A percentile compares a stretch with the other conserved stretches of the same genome.
Evolutionary conservation across 2,797 vertebrate species (phyloP).

Genomic region (Myoxocephalus aenaeus): DNA sequence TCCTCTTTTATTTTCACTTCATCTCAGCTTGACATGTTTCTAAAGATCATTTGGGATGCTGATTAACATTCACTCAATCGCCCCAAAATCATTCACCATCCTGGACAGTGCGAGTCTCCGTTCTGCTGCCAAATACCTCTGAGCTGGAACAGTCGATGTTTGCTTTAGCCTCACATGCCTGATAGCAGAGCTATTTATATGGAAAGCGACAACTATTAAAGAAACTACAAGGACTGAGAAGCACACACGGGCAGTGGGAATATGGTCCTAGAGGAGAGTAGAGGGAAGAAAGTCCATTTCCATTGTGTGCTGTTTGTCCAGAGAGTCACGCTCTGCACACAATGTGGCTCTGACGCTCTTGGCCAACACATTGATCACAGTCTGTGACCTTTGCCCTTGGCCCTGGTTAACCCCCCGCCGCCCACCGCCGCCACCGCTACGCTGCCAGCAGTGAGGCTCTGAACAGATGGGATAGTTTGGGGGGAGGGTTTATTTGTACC

Average conservation of each 20-base stretch:
- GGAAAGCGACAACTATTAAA: background rate
- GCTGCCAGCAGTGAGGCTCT: conserved; percentile 53
- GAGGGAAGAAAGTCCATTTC: conserved; percentile 33
- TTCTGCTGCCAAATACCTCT: conserved; percentile 21
- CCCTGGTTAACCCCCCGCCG: conserved; percentile 58
- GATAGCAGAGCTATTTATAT: conserved; percentile 3
- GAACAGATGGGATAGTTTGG: conserved; percentile 73
- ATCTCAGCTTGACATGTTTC: conserved; percentile 5
- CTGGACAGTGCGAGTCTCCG: background rate
- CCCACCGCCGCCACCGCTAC: background rate
- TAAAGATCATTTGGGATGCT: conserved; percentile 31
- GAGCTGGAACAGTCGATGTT: conserved; percentile 6
- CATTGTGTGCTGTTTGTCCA: conserved; percentile 33
- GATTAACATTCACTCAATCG: conserved; percentile 14
- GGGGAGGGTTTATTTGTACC: conserved; percentile 49
- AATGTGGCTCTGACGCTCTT: conserved; percentile 45
- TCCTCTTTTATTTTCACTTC: background rate
- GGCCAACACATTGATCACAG: conserved; percentile 76
- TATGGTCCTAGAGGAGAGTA: background rate
- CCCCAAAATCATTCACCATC: conserved; percentile 11
- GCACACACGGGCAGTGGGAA: background rate
- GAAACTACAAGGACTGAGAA: background rate
- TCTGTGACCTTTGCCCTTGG: conserved; percentile 78
- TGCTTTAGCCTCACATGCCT: conserved; percentile 19
- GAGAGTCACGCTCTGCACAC: conserved; percentile 36